Conservation (phyloP, 1,140 invertebrate species). For the Drosophila oshimai region DNA sequence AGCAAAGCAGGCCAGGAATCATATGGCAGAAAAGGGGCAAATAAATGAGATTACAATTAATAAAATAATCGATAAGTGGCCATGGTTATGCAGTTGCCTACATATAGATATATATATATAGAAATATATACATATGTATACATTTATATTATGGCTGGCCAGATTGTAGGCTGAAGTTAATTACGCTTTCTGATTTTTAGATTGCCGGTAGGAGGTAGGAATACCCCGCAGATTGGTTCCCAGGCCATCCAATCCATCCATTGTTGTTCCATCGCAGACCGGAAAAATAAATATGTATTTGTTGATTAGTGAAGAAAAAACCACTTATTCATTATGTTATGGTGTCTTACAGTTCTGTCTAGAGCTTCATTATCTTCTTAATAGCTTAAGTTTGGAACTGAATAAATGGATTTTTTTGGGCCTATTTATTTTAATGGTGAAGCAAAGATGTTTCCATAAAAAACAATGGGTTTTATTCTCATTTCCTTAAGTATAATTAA, state of each 20-base stretch:
- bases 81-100: neutral
- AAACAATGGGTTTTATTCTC: too few species aligned
- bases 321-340: too few species aligned
- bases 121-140: neutral
- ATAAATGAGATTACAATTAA: slow-evolving; percentile 80
- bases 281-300: neutral
- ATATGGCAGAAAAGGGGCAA: slow-evolving; percentile 28
- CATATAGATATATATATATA: neutral
- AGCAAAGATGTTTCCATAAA: too few species aligned
- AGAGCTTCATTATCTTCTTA: too few species aligned
- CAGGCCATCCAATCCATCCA: neutral
- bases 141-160: neutral
- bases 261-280: neutral
- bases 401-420: too few species aligned
- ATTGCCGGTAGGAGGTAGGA: slow-evolving; percentile 1
- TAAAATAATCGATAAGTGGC: slow-evolving; percentile 79
- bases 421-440: too few species aligned
- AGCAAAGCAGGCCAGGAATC: slow-evolving; percentile 6
- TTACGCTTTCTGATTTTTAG: slow-evolving; percentile 69
- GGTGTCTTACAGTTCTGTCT: too few species aligned
- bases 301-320: too few species aligned
- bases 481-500: too few species aligned
- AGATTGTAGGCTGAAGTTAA: slow-evolving; percentile 65
- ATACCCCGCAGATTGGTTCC: neutral
- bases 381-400: too few species aligned